Evolutionary conservation across 2,113 vertebrate genomes (phyloP).

Genomic region (Planiliza haematocheilus): DNA sequence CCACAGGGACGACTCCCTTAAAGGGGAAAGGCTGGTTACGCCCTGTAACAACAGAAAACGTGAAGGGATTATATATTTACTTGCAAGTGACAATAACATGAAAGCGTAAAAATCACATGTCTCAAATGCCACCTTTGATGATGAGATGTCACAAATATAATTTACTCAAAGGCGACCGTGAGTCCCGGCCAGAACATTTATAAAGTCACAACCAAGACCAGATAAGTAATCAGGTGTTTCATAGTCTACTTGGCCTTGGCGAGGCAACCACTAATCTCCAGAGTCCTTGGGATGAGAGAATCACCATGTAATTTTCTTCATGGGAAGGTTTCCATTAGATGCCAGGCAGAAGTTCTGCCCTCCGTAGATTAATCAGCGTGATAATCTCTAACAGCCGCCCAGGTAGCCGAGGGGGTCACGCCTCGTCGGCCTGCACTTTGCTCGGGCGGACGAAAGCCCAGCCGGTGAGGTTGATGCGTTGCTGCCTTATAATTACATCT

Average conservation of each 20-base stretch:
- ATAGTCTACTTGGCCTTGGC: too few relatives aligned
- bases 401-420: slow-evolving; percentile 22
- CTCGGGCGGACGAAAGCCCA: too few relatives aligned
- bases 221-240: too few relatives aligned
- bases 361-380: slow-evolving; percentile 37
- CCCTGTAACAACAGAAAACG: not conserved
- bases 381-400: slow-evolving; percentile 44
- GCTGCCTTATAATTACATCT: slow-evolving; percentile 56
- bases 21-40: not conserved
- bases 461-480: slow-evolving; percentile 11
- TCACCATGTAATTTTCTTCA: slow-evolving; percentile 30
- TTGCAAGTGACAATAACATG: too few relatives aligned
- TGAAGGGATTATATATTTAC: not conserved
- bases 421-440: not conserved
- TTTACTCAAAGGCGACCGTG: too few relatives aligned
- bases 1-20: too few relatives aligned
- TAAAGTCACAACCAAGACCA: too few relatives aligned
- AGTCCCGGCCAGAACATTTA: too few relatives aligned
- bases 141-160: too few relatives aligned
- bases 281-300: slow-evolving; percentile 11
- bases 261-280: not conserved
- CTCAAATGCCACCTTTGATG: too few relatives aligned
- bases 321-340: slow-evolving; percentile 36
- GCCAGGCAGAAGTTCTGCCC: slow-evolving; percentile 11
- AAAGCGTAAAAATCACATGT: too few relatives aligned